Evolutionary conservation across 2,113 vertebrate genomes (phyloP).

Genomic region (Mellivora capensis): DNA sequence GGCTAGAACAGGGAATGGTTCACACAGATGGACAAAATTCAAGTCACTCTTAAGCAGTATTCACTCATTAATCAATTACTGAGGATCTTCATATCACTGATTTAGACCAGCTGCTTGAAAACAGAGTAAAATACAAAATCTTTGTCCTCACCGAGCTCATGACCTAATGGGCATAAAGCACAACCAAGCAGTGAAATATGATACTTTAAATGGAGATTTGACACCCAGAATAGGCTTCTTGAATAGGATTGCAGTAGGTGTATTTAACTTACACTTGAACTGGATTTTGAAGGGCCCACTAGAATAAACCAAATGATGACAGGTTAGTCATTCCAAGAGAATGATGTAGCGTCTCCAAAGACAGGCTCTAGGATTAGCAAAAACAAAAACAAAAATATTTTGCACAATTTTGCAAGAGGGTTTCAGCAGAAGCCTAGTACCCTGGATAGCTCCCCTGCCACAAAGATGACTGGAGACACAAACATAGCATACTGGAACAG

Average conservation of each 20-base stretch:
- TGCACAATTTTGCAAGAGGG: neutral
- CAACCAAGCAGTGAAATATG: neutral
- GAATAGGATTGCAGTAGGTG: neutral
- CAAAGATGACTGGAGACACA: neutral
- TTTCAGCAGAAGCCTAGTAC: neutral
- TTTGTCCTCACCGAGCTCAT: neutral
- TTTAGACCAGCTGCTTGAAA: neutral
- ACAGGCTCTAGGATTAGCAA: neutral
- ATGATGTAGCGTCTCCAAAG: neutral
- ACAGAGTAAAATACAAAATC: neutral
- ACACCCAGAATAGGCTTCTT: neutral
- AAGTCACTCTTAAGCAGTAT: neutral
- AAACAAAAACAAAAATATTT: conserved; percentile 13
- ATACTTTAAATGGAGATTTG: neutral
- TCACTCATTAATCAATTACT: neutral
- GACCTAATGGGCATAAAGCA: neutral
- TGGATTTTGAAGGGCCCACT: neutral
- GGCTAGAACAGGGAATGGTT: neutral
- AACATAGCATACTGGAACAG: neutral
- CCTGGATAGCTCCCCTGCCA: conserved; percentile 39
- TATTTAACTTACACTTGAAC: neutral
- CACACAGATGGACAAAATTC: neutral
- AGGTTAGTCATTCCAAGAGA: neutral
- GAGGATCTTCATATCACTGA: neutral
- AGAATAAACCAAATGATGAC: neutral